phyloP scores from a whole-genome alignment of 2,113 vertebrate species.

The zebrafish (Danio rerio) region GRCz12tu NC_133188.1:39356001-39356500 shows the following conservation, averaged over 20 bases:
- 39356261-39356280: neutral
- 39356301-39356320: neutral
- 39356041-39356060: neutral
- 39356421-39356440: neutral
- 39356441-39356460: too few species aligned
- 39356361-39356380: neutral
- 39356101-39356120: neutral
- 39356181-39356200: constrained; percentile 27
- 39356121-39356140: neutral
- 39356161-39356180: neutral
- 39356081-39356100: neutral
- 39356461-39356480: too few species aligned
- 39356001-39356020: neutral
- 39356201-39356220: constrained; percentile 35
- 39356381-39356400: neutral
- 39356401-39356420: neutral
- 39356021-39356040: neutral
- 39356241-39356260: constrained; percentile 20
- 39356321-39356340: neutral
- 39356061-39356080: neutral
- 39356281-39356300: neutral
- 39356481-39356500: too few species aligned
- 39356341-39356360: neutral
- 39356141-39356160: neutral
- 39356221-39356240: neutral